Evolutionary conservation across 2,888 invertebrate genomes (phyloP).

Genomic region (Cryptocephalus primarius): DNA sequence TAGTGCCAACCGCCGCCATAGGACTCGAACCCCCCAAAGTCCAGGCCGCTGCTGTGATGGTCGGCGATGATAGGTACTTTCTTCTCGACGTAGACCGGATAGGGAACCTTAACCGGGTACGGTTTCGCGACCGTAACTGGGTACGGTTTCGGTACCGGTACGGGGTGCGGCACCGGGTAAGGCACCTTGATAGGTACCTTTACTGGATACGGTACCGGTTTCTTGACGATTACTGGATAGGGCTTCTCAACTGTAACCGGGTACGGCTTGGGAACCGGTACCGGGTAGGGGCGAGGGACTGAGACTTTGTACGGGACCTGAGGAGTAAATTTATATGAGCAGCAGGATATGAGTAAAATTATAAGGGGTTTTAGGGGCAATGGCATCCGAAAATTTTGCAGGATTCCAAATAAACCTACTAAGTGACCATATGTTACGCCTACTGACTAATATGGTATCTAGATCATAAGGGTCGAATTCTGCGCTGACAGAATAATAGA

Average conservation of each 20-base stretch:
- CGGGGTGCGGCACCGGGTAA: conserved; percentile 43
- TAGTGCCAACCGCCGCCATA: background rate
- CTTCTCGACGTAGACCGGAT: conserved; percentile 48
- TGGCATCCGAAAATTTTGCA: too few relatives aligned
- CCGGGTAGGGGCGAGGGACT: conserved; percentile 31
- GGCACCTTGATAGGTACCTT: conserved; percentile 44
- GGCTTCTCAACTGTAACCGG: conserved; percentile 48
- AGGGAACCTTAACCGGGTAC: conserved; percentile 46
- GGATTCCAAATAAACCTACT: too few relatives aligned
- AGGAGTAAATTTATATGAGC: background rate
- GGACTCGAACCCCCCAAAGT: conserved; percentile 5
- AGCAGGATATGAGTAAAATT: too few relatives aligned
- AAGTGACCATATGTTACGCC: too few relatives aligned
- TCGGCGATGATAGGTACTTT: conserved; percentile 35
- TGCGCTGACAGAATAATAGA: too few relatives aligned
- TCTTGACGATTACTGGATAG: conserved; percentile 47
- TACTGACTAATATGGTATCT: too few relatives aligned
- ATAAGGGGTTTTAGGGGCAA: too few relatives aligned
- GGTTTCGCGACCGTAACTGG: conserved; percentile 47
- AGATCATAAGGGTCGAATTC: too few relatives aligned
- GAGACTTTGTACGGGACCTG: conserved; percentile 27
- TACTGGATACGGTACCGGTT: conserved; percentile 37
- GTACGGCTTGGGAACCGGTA: conserved; percentile 31
- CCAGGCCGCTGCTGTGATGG: conserved; percentile 16
- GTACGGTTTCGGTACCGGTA: conserved; percentile 31